Evolutionary conservation across 2,113 vertebrate genomes (phyloP).

Genomic region (Eidolon helvum): DNA sequence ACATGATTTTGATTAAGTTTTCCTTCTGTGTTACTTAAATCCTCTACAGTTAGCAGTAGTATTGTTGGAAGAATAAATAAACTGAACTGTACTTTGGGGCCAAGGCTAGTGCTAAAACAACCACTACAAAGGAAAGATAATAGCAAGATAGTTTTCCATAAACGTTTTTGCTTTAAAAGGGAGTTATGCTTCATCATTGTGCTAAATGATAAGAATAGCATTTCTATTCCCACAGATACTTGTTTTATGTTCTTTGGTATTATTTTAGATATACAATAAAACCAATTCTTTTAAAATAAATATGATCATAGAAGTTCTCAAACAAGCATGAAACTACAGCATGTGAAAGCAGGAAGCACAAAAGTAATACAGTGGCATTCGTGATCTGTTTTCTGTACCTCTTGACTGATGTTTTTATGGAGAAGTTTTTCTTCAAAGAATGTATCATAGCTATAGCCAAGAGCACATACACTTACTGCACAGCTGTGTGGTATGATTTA

Average conservation of each 20-base stretch:
- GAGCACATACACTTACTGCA: slow-evolving; percentile 44
- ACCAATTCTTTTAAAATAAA: slow-evolving; percentile 65
- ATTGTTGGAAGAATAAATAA: slow-evolving; percentile 25
- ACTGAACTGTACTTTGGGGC: neutral
- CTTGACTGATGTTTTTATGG: slow-evolving; percentile 55
- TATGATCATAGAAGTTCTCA: slow-evolving; percentile 62
- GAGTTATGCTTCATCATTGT: neutral
- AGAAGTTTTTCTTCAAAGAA: slow-evolving; percentile 73
- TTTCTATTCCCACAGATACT: neutral
- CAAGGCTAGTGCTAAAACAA: neutral
- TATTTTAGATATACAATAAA: slow-evolving; percentile 62
- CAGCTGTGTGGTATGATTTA: slow-evolving; percentile 68
- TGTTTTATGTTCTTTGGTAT: slow-evolving; percentile 50
- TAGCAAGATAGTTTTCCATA: neutral
- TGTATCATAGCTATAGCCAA: slow-evolving; percentile 67
- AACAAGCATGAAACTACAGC: slow-evolving; percentile 57
- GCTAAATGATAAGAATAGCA: neutral
- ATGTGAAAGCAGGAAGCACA: slow-evolving; percentile 28
- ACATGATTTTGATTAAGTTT: neutral
- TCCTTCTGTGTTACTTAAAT: slow-evolving; percentile 35
- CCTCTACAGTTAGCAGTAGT: neutral
- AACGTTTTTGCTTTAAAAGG: neutral
- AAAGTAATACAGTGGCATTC: slow-evolving; percentile 63
- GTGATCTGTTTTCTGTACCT: slow-evolving; percentile 34
- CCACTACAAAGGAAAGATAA: neutral